A percentile compares a stretch with the other conserved stretches of the same genome.
phyloP scores from a whole-genome alignment of 2,888 invertebrate species.

The Mythimna albipuncta region DNA sequence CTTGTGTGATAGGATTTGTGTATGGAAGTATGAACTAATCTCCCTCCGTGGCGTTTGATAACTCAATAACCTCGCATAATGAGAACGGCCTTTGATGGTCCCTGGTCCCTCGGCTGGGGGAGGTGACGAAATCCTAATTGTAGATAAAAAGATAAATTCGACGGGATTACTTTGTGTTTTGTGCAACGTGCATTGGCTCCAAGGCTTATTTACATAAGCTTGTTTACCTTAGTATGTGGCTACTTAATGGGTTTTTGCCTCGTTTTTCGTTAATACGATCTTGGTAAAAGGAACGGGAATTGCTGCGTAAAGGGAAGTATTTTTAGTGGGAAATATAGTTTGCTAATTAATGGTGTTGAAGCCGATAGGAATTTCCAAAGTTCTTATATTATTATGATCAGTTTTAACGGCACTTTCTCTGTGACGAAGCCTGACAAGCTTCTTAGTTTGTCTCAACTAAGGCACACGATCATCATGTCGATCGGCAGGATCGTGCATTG shows the following conservation, averaged over 20 bases:
- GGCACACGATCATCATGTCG: too few relatives aligned
- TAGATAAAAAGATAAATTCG: slow-evolving; percentile 90
- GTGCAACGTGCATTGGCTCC: slow-evolving; percentile 72
- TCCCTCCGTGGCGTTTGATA: slow-evolving; percentile 87
- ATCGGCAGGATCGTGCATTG: too few relatives aligned
- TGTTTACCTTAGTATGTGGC: slow-evolving; percentile 48
- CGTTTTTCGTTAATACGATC: slow-evolving; percentile 35
- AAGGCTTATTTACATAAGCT: slow-evolving; percentile 62
- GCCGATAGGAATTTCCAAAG: neutral
- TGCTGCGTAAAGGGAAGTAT: neutral
- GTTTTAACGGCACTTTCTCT: too few relatives aligned
- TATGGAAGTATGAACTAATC: slow-evolving; percentile 91
- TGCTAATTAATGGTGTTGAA: neutral
- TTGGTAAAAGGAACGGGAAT: slow-evolving; percentile 22
- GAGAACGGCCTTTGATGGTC: slow-evolving; percentile 87
- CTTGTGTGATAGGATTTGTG: slow-evolving; percentile 90
- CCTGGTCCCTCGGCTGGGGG: slow-evolving; percentile 65
- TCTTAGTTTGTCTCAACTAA: too few relatives aligned
- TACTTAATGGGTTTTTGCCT: slow-evolving; percentile 48
- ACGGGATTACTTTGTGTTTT: slow-evolving; percentile 71
- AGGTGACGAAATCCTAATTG: slow-evolving; percentile 90
- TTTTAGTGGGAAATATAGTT: neutral
- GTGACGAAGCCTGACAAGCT: too few relatives aligned
- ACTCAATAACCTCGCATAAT: slow-evolving; percentile 90
- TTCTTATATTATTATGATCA: neutral